Conservation (phyloP, 2,797 vertebrate species). For the Sphenodon punctatus region DNA sequence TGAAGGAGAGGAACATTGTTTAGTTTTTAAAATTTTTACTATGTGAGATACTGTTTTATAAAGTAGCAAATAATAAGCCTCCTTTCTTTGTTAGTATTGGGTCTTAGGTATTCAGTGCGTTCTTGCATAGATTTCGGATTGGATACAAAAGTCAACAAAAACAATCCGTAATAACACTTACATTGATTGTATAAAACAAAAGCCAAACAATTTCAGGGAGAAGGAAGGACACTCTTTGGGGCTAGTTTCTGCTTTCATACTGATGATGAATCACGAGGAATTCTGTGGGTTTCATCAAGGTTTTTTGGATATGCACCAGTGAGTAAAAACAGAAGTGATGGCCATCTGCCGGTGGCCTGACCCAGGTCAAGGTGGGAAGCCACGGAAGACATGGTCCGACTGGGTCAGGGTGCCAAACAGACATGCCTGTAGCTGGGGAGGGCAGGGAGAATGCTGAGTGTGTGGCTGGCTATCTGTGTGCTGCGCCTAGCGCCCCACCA, state of each 20-base stretch:
- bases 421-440: no score
- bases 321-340: no score
- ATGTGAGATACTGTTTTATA: constrained; percentile 21
- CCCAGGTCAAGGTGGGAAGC: no score
- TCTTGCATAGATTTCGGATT: constrained; percentile 34
- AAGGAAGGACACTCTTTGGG: not conserved
- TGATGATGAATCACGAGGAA: not conserved
- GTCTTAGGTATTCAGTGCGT: not conserved
- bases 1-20: constrained; percentile 40
- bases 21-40: constrained; percentile 19
- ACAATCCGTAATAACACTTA: constrained; percentile 12
- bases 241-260: not conserved
- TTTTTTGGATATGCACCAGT: not conserved
- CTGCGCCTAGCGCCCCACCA: no score
- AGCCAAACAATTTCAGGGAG: constrained; percentile 1
- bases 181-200: not conserved
- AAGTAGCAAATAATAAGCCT: constrained; percentile 23
- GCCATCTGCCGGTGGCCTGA: no score
- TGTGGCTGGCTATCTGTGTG: no score
- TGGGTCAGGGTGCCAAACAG: no score
- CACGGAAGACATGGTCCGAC: no score
- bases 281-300: not conserved
- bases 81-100: constrained; percentile 21
- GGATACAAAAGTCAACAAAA: constrained; percentile 1
- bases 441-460: no score